Evolutionary conservation across 2,113 vertebrate genomes (phyloP).

Genomic region (Elgaria multicarinata): DNA sequence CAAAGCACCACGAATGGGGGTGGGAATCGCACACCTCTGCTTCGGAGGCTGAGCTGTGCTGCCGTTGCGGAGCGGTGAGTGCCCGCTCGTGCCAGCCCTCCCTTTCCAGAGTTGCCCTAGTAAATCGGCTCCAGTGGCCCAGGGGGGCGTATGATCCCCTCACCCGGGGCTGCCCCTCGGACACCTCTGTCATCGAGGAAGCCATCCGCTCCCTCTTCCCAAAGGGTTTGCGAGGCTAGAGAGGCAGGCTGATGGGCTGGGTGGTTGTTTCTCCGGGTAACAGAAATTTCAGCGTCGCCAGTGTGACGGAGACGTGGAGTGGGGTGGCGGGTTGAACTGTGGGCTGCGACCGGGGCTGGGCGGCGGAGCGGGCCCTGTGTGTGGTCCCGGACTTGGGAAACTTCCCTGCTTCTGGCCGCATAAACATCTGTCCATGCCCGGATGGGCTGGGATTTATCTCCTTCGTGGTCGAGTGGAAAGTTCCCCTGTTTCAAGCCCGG

Average conservation of each 20-base stretch:
- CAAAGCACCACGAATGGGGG: neutral
- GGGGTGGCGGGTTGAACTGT: neutral
- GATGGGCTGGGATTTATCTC: neutral
- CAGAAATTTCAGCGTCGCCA: neutral
- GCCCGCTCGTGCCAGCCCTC: neutral
- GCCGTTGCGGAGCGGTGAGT: accelerated
- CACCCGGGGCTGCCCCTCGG: neutral
- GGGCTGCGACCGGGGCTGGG: neutral
- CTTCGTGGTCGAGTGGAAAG: neutral
- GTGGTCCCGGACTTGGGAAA: neutral
- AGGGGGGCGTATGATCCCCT: neutral
- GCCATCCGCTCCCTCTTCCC: neutral
- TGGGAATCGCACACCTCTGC: neutral
- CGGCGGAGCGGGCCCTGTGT: neutral
- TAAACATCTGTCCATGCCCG: neutral
- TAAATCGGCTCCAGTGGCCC: neutral
- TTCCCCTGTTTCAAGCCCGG: neutral
- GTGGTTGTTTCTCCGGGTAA: neutral
- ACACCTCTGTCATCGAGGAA: neutral
- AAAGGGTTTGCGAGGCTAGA: neutral
- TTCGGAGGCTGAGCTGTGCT: neutral
- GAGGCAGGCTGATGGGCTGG: neutral
- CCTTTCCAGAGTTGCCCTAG: neutral
- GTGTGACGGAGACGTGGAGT: neutral
- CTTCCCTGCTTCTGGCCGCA: neutral